Base-by-base conservation (phyloP, 2,797 vertebrate genomes). In the Molossus alvarezi region DNA sequence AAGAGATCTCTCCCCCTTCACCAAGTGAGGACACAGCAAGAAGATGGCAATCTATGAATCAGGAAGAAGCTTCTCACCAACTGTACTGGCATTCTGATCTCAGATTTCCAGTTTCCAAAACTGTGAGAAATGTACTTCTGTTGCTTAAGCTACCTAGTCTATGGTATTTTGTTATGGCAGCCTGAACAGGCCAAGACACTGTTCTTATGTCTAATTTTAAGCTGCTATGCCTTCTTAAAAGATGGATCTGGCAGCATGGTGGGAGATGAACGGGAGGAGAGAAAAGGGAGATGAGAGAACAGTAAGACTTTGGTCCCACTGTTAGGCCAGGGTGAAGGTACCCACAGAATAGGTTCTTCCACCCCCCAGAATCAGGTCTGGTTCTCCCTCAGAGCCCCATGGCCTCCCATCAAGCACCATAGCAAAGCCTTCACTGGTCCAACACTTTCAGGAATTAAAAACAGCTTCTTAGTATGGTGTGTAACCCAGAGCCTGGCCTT, bases 331-430 rank as follows among this genome's bases (percentile, higher is more conserved):
- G 6, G 33, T 3, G 48, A 29, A 8, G 71, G 37, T 0, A 9
- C n/a, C 15, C 1, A 55, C 11, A 1, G 14, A 65, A n/a, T 4
- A 2, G 58, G 27, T 75, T n/a, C 29, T 4, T 65, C 13, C 33
- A 21, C 0, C 12, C 13, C 18, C 21, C 27, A 17, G 2, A 48
- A 45, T 27, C 37, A 65, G 21, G 25, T 18, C 17, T 9, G 5
- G 29, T 4, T 57, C 13, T 48, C n/a, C 12, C 5, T 79, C 1
- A 1, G 4, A 14, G 20, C 15, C 57, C 57, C 45, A 41, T 3
- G 9, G 9, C 18, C 37, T 25, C 45, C 13, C 25, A 27, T 15
- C 73, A n/a, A 13, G 13, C 58, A 27, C 14, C 58, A 41, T 29
- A 25, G 71, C 45, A 58, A 13, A 64, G 37, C 81, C 51, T 60